Conservation (phyloP, 2,888 invertebrate species). For the Drosophila affinis region DNA sequence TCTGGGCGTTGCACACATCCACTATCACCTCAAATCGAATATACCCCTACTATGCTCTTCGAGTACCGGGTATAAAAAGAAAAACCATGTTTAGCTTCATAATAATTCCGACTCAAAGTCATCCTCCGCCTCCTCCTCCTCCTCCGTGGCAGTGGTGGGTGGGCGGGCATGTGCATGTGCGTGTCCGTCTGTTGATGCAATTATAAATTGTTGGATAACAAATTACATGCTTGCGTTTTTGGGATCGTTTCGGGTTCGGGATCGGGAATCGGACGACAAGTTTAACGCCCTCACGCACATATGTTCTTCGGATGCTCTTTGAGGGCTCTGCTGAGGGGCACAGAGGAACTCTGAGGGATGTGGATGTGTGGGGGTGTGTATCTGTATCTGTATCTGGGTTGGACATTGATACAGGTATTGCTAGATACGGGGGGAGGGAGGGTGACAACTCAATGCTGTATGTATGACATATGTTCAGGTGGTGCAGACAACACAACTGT, state of each 20-base stretch:
- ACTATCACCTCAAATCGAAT: too few species aligned
- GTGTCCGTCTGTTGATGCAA: constrained; percentile 68
- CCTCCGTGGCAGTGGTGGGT: constrained; percentile 23
- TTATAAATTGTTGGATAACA: constrained; percentile 79
- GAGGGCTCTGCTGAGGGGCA: neutral
- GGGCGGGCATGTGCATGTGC: constrained; percentile 58
- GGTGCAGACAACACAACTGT: constrained; percentile 50
- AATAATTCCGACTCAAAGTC: constrained; percentile 50
- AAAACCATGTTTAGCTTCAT: constrained; percentile 60
- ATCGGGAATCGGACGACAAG: constrained; percentile 9
- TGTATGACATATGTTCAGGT: constrained; percentile 54
- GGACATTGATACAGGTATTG: constrained; percentile 74
- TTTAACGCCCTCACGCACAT: constrained; percentile 59
- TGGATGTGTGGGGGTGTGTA: constrained; percentile 17
- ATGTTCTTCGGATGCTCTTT: constrained; percentile 40
- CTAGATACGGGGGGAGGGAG: neutral
- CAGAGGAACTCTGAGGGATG: too few species aligned
- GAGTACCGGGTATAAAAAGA: too few species aligned
- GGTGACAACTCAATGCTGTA: constrained; percentile 54
- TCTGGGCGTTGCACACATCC: too few species aligned
- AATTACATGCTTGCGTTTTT: constrained; percentile 67
- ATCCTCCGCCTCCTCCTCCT: neutral
- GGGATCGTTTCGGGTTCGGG: constrained; percentile 28
- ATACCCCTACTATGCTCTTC: too few species aligned
- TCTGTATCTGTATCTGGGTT: constrained; percentile 12